Evolutionary conservation across 2,797 vertebrate genomes (phyloP).

Genomic region (Otus scops): DNA sequence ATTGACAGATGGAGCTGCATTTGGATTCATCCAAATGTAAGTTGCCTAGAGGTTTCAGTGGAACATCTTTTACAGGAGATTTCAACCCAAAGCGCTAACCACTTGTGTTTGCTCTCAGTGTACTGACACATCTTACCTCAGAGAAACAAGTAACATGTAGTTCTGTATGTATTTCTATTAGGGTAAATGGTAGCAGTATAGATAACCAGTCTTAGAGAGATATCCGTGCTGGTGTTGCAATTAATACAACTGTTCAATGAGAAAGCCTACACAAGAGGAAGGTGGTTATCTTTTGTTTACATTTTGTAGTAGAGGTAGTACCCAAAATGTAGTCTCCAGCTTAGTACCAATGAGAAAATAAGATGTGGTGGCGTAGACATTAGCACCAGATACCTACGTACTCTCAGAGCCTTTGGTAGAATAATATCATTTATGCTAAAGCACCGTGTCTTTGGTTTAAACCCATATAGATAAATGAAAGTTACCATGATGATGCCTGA

Average conservation of each 20-base stretch:
- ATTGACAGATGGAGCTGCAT: not conserved
- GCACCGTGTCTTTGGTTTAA: not conserved
- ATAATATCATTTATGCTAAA: not conserved
- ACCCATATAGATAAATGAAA: not conserved
- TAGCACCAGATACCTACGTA: fast-evolving
- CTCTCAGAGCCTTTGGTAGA: not conserved
- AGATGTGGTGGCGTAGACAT: not conserved
- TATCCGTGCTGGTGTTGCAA: not conserved
- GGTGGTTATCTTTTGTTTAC: not conserved
- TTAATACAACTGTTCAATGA: not conserved
- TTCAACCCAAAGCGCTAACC: not conserved
- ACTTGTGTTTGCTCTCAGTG: not conserved
- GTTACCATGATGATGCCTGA: not conserved
- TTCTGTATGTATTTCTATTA: not conserved
- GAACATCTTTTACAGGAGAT: not conserved
- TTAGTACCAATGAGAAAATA: not conserved
- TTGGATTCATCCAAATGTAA: not conserved
- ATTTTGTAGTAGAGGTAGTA: not conserved
- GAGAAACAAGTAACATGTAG: not conserved
- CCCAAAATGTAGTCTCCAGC: not conserved
- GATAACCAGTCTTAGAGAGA: not conserved
- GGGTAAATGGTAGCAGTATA: not conserved
- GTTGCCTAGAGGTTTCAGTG: not conserved
- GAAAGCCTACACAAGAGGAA: not conserved
- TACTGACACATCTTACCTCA: not conserved